Evolutionary conservation across 2,113 vertebrate genomes (phyloP).

Genomic region (Cebus imitator): DNA sequence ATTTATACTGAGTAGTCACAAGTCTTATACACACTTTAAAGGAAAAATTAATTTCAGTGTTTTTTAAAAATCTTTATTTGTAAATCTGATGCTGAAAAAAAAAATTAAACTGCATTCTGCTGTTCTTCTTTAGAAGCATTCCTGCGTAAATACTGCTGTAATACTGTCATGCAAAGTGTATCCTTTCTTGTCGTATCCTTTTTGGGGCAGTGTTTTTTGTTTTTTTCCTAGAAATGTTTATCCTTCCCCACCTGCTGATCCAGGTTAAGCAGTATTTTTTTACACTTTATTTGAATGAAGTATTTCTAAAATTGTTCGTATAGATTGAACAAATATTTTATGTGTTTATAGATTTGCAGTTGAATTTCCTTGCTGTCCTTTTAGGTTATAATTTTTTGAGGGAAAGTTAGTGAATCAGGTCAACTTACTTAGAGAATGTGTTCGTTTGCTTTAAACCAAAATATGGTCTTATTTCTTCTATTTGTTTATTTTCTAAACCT

Average conservation of each 20-base stretch:
- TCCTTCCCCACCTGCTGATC: slow-evolving; percentile 16
- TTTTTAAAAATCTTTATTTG: slow-evolving; percentile 72
- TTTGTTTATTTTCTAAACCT: slow-evolving; percentile 38
- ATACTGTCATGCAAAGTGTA: slow-evolving; percentile 89
- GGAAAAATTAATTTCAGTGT: slow-evolving; percentile 58
- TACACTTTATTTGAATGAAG: slow-evolving; percentile 14
- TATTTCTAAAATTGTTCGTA: slow-evolving; percentile 52
- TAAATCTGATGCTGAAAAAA: slow-evolving; percentile 79
- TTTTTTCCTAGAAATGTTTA: slow-evolving; percentile 40
- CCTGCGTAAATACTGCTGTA: slow-evolving; percentile 89
- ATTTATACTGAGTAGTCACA: slow-evolving; percentile 50
- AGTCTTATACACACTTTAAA: slow-evolving; percentile 32
- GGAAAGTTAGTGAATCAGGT: slow-evolving; percentile 73
- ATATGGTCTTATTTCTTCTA: slow-evolving; percentile 32
- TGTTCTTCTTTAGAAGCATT: slow-evolving; percentile 91
- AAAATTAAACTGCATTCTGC: slow-evolving; percentile 87
- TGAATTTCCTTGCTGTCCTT: slow-evolving; percentile 51
- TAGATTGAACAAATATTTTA: slow-evolving; percentile 66
- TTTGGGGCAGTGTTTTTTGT: slow-evolving; percentile 80
- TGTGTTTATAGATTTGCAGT: slow-evolving; percentile 1
- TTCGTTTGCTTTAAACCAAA: slow-evolving; percentile 41
- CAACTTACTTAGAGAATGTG: slow-evolving; percentile 44
- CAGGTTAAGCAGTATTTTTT: slow-evolving; percentile 71
- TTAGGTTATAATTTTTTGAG: slow-evolving; percentile 11
- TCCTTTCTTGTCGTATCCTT: slow-evolving; percentile 92